Conservation (phyloP, 1,140 invertebrate species). For the Oncopeltus fasciatus region DNA sequence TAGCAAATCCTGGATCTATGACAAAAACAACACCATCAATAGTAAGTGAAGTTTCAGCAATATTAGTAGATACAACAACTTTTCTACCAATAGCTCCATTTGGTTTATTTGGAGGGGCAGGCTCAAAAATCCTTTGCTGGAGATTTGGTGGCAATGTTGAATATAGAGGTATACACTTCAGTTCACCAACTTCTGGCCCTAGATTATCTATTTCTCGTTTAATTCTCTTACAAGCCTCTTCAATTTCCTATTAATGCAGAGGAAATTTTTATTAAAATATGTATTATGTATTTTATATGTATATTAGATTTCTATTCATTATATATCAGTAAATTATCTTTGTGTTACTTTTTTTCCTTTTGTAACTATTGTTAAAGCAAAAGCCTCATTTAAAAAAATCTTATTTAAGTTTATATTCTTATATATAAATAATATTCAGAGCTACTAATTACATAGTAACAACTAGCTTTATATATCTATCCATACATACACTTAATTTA, state of each 20-base stretch:
- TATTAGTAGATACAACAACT: slow-evolving; percentile 95
- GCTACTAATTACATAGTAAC: too few species aligned
- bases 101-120: slow-evolving; percentile 77
- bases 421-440: too few species aligned
- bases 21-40: slow-evolving; percentile 99
- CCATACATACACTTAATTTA: too few species aligned
- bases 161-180: slow-evolving; percentile 97
- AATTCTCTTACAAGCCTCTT: slow-evolving; percentile 97
- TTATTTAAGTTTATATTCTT: too few species aligned
- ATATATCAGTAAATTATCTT: too few species aligned
- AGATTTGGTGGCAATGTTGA: slow-evolving; percentile 94
- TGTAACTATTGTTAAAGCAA: too few species aligned
- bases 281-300: too few species aligned
- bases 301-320: too few species aligned
- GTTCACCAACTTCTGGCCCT: slow-evolving; percentile 87
- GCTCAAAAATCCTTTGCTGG: slow-evolving; percentile 95
- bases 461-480: too few species aligned
- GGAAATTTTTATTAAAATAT: too few species aligned
- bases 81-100: slow-evolving; percentile 93
- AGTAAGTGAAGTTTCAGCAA: slow-evolving; percentile 96
- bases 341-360: too few species aligned
- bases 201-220: slow-evolving; percentile 93
- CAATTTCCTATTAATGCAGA: slow-evolving; percentile 98
- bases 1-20: slow-evolving; percentile 99
- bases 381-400: too few species aligned